These are phyloP conservation scores for Temnothorax ravouxi DNA, from an alignment of 2,888 invertebrate species.

Conservation along the genomic window DNA sequence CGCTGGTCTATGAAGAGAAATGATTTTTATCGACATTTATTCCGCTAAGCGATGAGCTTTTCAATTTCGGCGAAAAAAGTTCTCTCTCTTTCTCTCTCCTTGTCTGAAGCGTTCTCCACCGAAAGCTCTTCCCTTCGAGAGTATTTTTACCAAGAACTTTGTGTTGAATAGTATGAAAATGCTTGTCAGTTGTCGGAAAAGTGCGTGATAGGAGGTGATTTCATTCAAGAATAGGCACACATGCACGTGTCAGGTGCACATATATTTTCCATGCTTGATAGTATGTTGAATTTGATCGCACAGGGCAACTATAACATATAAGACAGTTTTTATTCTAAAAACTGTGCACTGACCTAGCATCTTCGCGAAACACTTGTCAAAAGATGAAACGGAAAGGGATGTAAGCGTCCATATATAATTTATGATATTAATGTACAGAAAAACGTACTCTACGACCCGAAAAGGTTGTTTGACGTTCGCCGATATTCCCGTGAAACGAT, in stretches of 20 bases:
- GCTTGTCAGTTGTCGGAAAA: slow-evolving; percentile 53
- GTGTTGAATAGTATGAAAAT: slow-evolving; percentile 48
- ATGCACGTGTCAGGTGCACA: slow-evolving; percentile 4
- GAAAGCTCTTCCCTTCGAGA: slow-evolving; percentile 34
- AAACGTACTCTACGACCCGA: slow-evolving; percentile 4
- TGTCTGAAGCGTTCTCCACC: slow-evolving; percentile 30
- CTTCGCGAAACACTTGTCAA: background rate
- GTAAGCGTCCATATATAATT: slow-evolving; percentile 30
- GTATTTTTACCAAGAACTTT: slow-evolving; percentile 46
- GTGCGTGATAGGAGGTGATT: slow-evolving; percentile 47
- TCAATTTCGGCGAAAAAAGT: slow-evolving; percentile 45
- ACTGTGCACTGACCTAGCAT: background rate
- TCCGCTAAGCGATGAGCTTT: slow-evolving; percentile 34
- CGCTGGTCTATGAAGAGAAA: slow-evolving; percentile 40
- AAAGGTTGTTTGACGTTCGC: slow-evolving; percentile 30
- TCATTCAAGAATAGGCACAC: slow-evolving; percentile 33
- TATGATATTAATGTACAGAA: slow-evolving; percentile 29
- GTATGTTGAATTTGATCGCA: slow-evolving; percentile 8
- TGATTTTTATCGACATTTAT: slow-evolving; percentile 57
- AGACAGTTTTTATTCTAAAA: slow-evolving; percentile 23
- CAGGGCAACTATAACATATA: background rate
- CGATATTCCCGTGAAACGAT: slow-evolving; percentile 26
- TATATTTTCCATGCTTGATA: background rate
- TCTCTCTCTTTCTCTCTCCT: background rate
- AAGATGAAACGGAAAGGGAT: background rate